A percentile compares a stretch with the other conserved stretches of the same genome.
These are phyloP conservation scores for Phocoena phocoena DNA, from an alignment of 2,113 vertebrate species.

Conservation along the genomic window DNA sequence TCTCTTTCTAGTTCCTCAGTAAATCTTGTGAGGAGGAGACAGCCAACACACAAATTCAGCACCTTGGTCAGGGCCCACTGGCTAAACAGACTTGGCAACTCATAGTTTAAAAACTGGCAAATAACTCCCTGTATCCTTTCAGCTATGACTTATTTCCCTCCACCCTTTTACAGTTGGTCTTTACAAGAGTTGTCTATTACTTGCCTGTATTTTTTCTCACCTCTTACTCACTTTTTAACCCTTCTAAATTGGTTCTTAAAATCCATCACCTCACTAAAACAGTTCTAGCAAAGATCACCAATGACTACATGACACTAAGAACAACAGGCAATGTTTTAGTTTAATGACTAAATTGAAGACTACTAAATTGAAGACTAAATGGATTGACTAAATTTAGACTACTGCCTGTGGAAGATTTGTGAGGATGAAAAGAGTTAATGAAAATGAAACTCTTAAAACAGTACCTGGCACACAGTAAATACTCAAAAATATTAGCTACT, in stretches of 20 bases:
- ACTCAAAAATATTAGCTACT: not conserved
- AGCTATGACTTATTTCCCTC: not conserved
- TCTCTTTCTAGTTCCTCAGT: not conserved
- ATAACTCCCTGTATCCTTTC: too few relatives aligned
- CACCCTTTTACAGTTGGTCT: not conserved
- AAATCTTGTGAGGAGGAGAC: not conserved
- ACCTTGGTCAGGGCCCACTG: not conserved
- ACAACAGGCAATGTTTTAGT: not conserved
- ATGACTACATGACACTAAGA: not conserved
- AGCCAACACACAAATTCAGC: not conserved
- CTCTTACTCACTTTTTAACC: not conserved
- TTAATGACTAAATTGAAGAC: too few relatives aligned
- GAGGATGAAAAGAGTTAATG: not conserved
- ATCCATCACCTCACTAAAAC: not conserved
- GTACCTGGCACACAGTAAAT: not conserved
- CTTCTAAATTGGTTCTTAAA: not conserved
- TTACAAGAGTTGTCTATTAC: not conserved
- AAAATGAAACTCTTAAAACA: not conserved
- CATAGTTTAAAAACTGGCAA: not conserved
- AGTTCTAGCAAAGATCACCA: not conserved
- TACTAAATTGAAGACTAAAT: too few relatives aligned
- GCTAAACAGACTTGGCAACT: too few relatives aligned
- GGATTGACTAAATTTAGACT: not conserved
- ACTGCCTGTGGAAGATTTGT: not conserved
- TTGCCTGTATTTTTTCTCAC: not conserved